Base-by-base conservation (phyloP, 1,140 invertebrate genomes). In the Hestina assimilis region DNA sequence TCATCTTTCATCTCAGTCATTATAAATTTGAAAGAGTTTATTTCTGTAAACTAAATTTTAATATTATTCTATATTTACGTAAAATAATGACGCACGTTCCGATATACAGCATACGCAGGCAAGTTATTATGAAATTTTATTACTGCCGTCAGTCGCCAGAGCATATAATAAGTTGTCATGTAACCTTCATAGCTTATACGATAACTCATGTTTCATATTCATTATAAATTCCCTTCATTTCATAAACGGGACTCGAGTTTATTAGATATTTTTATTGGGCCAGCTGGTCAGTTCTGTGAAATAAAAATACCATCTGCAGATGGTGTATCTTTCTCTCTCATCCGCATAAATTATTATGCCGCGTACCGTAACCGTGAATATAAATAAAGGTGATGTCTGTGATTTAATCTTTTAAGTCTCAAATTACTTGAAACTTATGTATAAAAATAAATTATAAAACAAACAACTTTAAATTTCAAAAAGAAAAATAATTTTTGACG, bases 91-190 rank as follows among this genome's bases (percentile, higher is more conserved):
- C 78, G 75, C 74, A 77, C 70, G 58, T 52, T 63, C 59, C 46
- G 55, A 67, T 72, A 74, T 73, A 72, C 65, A 69, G 41, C 60
- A 61, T 53, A 63, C 53, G 61, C 54, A 65, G 66, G 66, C 60
- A 72, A 72, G 69, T 66, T 66, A 67, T 63, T 63, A 72, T 64
- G 64, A 75, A 74, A 72, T 67, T 75, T 74, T 79, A 77, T 79
- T 69, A 66, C 57, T 46, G 51, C 46, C 50, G 50, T 60, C 68
- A 62, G 24, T 71, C 59, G 65, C 59, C 61, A 60, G 43, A 54
- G 56, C 35, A 42, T 54, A 61, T 59, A 58, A 63, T 62, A 69
- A 63, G 56, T 56, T 66, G 64, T 66, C 64, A 59, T 61, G 41
- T 67, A 63, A 48, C 58, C 54, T 66, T 69, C 60, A 60, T 61